A percentile compares a stretch with the other conserved stretches of the same genome.
Conservation (phyloP, 92 coral and sea anemone genomes). For the Scolanthus callimorphus region DNA sequence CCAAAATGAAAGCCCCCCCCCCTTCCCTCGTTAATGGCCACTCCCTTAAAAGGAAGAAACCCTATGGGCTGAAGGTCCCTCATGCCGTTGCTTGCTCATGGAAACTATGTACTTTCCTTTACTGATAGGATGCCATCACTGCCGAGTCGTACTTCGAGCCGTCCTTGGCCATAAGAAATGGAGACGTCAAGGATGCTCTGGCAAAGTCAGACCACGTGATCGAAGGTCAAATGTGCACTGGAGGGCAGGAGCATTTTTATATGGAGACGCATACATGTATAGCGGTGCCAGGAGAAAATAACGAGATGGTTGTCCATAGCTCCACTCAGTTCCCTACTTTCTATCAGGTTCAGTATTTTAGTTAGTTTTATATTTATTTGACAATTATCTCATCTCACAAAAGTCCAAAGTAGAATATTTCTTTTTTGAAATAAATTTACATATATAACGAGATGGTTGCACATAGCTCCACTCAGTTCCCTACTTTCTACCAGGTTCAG, state of each 20-base stretch:
- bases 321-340: slow-evolving; percentile 21
- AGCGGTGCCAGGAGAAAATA: slow-evolving; percentile 29
- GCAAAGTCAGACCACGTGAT: slow-evolving; percentile 25
- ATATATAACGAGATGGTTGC: slow-evolving; percentile 31
- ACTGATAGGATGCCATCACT: slow-evolving; percentile 35
- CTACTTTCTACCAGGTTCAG: slow-evolving; percentile 13
- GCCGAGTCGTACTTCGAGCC: slow-evolving; percentile 13
- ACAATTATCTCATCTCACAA: too few relatives aligned
- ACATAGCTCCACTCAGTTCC: slow-evolving; percentile 16
- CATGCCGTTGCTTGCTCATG: too few relatives aligned
- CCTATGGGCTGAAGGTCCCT: too few relatives aligned
- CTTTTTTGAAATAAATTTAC: too few relatives aligned
- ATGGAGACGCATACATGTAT: slow-evolving; percentile 19
- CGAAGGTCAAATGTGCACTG: slow-evolving; percentile 21
- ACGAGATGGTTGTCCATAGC: slow-evolving; percentile 20
- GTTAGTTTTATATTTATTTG: too few relatives aligned
- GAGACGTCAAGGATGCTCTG: slow-evolving; percentile 24
- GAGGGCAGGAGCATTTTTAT: slow-evolving; percentile 44
- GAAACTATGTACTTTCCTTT: too few relatives aligned
- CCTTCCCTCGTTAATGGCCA: too few relatives aligned
- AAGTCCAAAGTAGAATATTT: too few relatives aligned
- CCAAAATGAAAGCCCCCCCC: too few relatives aligned
- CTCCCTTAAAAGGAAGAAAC: too few relatives aligned
- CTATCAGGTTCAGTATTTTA: too few relatives aligned
- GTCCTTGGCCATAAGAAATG: neutral